Percentiles rank a stretch among this genome's conserved stretches.
phyloP scores from a whole-genome alignment of 2,888 invertebrate species.

The Eueremaeus valkanovi region DNA sequence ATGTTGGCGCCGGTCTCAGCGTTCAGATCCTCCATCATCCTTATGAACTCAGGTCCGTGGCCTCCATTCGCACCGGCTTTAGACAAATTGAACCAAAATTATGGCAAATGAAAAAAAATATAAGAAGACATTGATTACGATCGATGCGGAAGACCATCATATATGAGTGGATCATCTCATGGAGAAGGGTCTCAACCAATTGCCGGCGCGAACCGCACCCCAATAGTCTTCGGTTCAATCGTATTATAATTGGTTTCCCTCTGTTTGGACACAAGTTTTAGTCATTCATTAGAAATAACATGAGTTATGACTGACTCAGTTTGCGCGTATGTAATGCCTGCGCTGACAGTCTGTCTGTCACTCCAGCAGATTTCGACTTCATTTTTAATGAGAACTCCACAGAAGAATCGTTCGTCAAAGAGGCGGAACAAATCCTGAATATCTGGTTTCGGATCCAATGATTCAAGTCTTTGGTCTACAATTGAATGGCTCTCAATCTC shows the following conservation, averaged over 20 bases:
- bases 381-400: conserved; percentile 61
- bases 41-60: conserved; percentile 89
- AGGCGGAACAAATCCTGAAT: conserved; percentile 75
- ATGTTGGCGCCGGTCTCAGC: conserved; percentile 77
- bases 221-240: conserved; percentile 66
- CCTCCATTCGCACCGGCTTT: conserved; percentile 66
- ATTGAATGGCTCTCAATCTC: conserved; percentile 50
- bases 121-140: not conserved
- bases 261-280: not conserved
- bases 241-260: not conserved
- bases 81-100: not conserved
- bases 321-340: conserved; percentile 35
- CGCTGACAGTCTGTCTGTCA: conserved; percentile 78
- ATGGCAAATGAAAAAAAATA: not conserved
- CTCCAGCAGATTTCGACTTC: conserved; percentile 86
- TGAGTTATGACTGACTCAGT: not conserved
- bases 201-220: conserved; percentile 89
- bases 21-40: conserved; percentile 91
- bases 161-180: conserved; percentile 96
- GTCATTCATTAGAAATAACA: not conserved
- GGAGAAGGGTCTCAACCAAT: conserved; percentile 91
- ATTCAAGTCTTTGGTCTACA: conserved; percentile 74
- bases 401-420: conserved; percentile 82
- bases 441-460: conserved; percentile 91
- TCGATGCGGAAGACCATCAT: not conserved